Evolutionary conservation across 2,888 invertebrate species (phyloP).

Genomic region (Sesia apiformis): DNA sequence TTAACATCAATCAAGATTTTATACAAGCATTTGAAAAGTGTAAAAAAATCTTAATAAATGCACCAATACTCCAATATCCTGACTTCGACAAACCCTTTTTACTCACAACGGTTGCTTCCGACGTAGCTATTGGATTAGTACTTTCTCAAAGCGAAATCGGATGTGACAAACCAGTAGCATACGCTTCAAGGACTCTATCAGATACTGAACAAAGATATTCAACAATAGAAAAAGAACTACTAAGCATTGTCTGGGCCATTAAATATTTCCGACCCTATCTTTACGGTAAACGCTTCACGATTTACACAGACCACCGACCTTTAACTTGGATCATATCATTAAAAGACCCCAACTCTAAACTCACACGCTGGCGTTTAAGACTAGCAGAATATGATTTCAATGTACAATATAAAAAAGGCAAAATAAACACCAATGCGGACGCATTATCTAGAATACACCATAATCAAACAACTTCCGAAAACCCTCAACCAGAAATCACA

Average conservation of each 20-base stretch:
- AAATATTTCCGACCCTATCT: no score
- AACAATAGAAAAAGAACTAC: conserved; percentile 19
- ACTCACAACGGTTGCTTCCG: conserved; percentile 22
- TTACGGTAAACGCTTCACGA: no score
- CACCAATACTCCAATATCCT: conserved; percentile 30
- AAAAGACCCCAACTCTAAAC: conserved; percentile 34
- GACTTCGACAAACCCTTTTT: conserved; percentile 23
- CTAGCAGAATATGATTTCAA: conserved; percentile 20
- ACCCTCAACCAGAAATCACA: neutral
- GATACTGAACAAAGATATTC: conserved; percentile 17
- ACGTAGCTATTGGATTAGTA: conserved; percentile 19
- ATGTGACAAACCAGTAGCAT: conserved; percentile 15
- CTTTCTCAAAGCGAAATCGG: conserved; percentile 18
- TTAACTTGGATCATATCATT: conserved; percentile 21
- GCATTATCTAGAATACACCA: conserved; percentile 6
- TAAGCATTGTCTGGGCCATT: no score
- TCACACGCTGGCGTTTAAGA: conserved; percentile 31
- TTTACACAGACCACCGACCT: conserved; percentile 19
- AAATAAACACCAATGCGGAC: conserved; percentile 19
- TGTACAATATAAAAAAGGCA: conserved; percentile 19
- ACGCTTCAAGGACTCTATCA: conserved; percentile 7
- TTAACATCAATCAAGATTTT: neutral
- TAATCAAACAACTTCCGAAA: neutral
- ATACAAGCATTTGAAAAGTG: neutral
- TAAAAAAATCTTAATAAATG: no score